A percentile compares a stretch with the other conserved stretches of the same genome.
These are phyloP conservation scores for Tuberolachnus salignus DNA, from an alignment of 2,888 invertebrate genomes.

Conservation along the genomic window DNA sequence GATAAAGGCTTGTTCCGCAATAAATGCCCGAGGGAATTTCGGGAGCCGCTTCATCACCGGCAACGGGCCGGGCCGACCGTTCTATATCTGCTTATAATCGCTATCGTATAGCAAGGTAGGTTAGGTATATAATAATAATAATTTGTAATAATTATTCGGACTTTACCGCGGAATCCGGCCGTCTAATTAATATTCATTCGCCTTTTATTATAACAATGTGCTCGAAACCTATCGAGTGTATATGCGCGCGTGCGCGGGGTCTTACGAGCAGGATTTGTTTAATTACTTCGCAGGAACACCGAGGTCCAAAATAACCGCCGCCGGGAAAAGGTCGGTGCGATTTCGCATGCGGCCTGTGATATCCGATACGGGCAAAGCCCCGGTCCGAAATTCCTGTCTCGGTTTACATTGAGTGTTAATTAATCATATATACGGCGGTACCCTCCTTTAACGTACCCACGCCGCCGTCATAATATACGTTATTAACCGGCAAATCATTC, in stretches of 20 bases:
- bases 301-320: constrained; percentile 35
- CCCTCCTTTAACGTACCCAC: background rate
- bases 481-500: constrained; percentile 3
- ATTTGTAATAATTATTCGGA: background rate
- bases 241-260: background rate
- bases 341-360: constrained; percentile 50
- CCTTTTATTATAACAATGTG: constrained; percentile 21
- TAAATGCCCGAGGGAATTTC: no score
- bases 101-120: no score
- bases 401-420: constrained; percentile 54
- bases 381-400: constrained; percentile 47
- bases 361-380: constrained; percentile 40
- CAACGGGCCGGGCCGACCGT: no score
- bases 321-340: constrained; percentile 46
- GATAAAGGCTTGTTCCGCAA: no score
- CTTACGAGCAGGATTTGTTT: constrained; percentile 45
- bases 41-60: no score
- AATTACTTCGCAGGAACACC: constrained; percentile 24
- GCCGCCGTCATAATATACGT: constrained; percentile 14
- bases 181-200: constrained; percentile 21
- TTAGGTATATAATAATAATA: background rate
- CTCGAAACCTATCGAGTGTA: constrained; percentile 32
- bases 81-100: no score
- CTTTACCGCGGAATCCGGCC: background rate
- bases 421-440: constrained; percentile 20